Evolutionary conservation across 2,797 vertebrate genomes (phyloP), one percentile per base, ranked within the genome.

Genomic region (Xenops minutus): DNA sequence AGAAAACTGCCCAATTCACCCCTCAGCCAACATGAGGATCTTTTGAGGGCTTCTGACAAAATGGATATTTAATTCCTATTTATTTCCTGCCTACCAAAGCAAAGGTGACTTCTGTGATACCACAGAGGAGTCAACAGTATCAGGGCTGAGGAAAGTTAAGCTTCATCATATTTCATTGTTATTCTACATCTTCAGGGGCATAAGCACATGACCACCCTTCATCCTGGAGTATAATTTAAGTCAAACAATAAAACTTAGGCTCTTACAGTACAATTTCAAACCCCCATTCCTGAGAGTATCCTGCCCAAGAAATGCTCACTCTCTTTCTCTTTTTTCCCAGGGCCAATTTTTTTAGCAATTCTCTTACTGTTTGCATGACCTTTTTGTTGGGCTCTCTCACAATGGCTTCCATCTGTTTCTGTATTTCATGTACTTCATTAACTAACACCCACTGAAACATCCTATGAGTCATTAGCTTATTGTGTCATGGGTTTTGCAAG

Each of bases 321-420:
- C 4, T 34, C 9, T 76, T 34, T 59, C 6, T 44, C 69, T 67
- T 74, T 88, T 74, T 52, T 52, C 62, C 48, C 80, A 84, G 21
- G 36, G 26, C 20, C 15, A 43, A 44, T 21, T n/a, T 93, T 67
- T 75, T 62, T 8, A 66, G 46, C 43, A 91, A 76, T 95, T 79
- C 16, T 76, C n/a, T 92, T 23, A 7, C 54, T 78, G 32, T 90
- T 88, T 93, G 11, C 71, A 85, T 94, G 91, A 93, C 93, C 83
- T 96, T 95, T 91, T 32, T 89, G 39, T 52, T 85, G 39, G 36
- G 66, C 71, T 89, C 11, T 64, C 67, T 93, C 87, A 88, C 46
- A 84, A 68, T 89, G 85, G 68, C 51, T 95, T 94, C 91, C 88
- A n/a, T 88, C 49, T 92, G 91, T 93, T 91, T 89, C 89, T 92